Evolutionary conservation across 2,888 invertebrate genomes (phyloP).

Genomic region (Shargacucullia verbasci): DNA sequence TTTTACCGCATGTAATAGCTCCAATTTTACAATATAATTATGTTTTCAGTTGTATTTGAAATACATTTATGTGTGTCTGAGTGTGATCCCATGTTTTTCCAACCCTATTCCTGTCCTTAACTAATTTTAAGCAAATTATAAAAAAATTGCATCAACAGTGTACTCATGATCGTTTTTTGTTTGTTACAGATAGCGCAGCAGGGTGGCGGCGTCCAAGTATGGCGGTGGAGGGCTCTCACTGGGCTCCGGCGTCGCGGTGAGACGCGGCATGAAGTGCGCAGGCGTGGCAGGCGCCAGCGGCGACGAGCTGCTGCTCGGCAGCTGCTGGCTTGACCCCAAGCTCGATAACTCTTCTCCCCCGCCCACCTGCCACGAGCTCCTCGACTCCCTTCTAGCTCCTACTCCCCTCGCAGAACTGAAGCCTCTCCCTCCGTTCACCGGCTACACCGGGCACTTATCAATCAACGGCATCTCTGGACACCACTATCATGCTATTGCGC

Average conservation of each 20-base stretch:
- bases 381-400: slow-evolving; percentile 91
- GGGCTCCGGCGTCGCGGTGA: slow-evolving; percentile 81
- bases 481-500: slow-evolving; percentile 95
- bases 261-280: slow-evolving; percentile 90
- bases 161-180: slow-evolving; percentile 34
- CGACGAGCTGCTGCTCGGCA: slow-evolving; percentile 92
- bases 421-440: slow-evolving; percentile 94
- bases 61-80: too few relatives aligned
- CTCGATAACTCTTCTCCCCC: slow-evolving; percentile 82
- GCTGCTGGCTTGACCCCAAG: slow-evolving; percentile 92
- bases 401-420: slow-evolving; percentile 94
- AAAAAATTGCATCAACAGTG: slow-evolving; percentile 47
- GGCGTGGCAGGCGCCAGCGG: slow-evolving; percentile 85
- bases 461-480: slow-evolving; percentile 96
- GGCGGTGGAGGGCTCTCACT: slow-evolving; percentile 84
- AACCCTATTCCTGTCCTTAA: too few relatives aligned
- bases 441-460: slow-evolving; percentile 95
- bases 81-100: too few relatives aligned
- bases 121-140: neutral
- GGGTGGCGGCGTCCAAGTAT: slow-evolving; percentile 88
- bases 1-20: too few relatives aligned
- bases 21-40: too few relatives aligned
- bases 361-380: slow-evolving; percentile 90
- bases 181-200: slow-evolving; percentile 83
- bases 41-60: too few relatives aligned